These are phyloP conservation scores for Rotaria sp. DNA, from an alignment of 2,888 invertebrate species.

Conservation along the genomic window DNA sequence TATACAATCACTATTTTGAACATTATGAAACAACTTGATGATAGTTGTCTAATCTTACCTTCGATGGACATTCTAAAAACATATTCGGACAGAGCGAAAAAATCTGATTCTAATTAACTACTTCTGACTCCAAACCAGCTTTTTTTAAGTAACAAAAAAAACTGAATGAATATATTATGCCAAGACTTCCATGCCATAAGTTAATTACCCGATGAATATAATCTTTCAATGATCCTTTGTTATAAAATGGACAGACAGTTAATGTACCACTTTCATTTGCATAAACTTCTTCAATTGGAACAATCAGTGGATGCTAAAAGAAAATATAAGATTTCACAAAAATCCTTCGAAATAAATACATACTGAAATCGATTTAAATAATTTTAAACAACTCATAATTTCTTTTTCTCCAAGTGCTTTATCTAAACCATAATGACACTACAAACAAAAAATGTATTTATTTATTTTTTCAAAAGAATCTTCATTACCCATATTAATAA, in stretches of 20 bases:
- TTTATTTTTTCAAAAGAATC: not conserved
- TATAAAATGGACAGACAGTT: conserved; percentile 48
- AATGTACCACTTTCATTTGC: conserved; percentile 53
- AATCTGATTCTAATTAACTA: too few species aligned
- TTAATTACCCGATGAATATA: conserved; percentile 49
- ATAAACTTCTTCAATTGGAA: conserved; percentile 48
- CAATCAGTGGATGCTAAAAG: conserved; percentile 53
- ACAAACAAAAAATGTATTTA: conserved; percentile 38
- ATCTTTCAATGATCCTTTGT: conserved; percentile 53
- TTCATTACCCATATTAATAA: conserved; percentile 65
- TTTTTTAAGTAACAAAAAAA: too few species aligned
- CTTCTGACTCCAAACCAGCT: too few species aligned
- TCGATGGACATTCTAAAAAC: too few species aligned
- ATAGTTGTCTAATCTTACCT: too few species aligned
- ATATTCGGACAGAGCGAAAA: too few species aligned
- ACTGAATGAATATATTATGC: too few species aligned
- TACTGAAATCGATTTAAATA: conserved; percentile 45
- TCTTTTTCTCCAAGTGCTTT: conserved; percentile 62
- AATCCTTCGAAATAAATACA: not conserved
- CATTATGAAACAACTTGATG: too few species aligned
- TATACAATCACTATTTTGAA: too few species aligned
- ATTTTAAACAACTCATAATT: conserved; percentile 47
- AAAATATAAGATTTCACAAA: not conserved
- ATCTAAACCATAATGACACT: conserved; percentile 71
- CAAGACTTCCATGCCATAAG: too few species aligned